phyloP scores from a whole-genome alignment of 2,113 vertebrate genomes.

The Ictalurus furcatus region DNA sequence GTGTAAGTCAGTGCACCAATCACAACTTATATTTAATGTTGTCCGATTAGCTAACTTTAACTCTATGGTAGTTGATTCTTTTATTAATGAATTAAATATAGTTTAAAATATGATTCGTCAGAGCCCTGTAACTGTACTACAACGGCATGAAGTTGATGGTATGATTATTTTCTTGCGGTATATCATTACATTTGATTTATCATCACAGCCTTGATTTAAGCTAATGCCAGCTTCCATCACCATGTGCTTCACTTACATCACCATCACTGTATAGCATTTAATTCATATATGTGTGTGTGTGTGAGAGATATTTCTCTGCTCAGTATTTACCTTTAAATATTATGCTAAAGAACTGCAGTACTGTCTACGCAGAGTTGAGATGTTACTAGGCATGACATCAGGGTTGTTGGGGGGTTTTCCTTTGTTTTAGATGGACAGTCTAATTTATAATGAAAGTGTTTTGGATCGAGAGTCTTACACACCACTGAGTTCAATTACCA shows the following conservation, averaged over 20 bases:
- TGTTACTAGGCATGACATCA: background rate
- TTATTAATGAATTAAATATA: background rate
- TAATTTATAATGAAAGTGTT: slow-evolving; percentile 32
- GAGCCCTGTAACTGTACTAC: background rate
- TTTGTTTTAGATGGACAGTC: background rate
- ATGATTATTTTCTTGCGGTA: background rate
- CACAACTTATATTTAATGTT: background rate
- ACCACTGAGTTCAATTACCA: slow-evolving; percentile 20
- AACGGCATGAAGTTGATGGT: background rate
- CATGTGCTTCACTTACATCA: background rate
- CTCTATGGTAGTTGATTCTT: background rate
- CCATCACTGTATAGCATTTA: background rate
- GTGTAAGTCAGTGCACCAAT: background rate
- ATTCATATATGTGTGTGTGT: too few species aligned
- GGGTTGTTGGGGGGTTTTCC: too few species aligned
- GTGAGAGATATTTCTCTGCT: background rate
- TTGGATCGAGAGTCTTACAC: slow-evolving; percentile 3
- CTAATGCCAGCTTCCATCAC: too few species aligned
- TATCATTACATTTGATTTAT: background rate
- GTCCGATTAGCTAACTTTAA: background rate
- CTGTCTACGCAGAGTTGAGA: background rate
- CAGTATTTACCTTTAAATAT: background rate
- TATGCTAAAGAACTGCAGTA: too few species aligned
- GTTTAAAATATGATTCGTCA: background rate
- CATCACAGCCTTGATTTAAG: background rate